These are phyloP conservation scores for Eptatretus atami DNA, from an alignment of 2,797 vertebrate species.

Conservation along the genomic window DNA sequence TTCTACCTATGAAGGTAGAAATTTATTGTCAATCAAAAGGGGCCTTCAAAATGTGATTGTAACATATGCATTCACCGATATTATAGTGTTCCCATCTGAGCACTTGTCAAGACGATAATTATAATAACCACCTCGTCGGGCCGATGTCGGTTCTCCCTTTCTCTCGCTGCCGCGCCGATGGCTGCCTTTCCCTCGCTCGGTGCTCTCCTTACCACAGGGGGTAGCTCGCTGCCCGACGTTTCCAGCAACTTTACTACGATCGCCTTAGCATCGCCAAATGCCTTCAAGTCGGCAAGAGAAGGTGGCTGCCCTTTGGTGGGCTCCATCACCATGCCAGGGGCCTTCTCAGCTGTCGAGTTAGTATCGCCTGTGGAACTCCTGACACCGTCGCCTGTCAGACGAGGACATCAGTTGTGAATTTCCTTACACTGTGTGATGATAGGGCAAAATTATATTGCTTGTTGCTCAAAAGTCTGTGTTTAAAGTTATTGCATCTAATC, in stretches of 20 bases:
- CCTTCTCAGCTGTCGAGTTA: not conserved
- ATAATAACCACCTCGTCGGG: no score
- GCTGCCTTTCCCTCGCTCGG: conserved; percentile 50
- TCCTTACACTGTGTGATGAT: no score
- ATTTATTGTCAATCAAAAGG: no score
- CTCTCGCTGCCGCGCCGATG: conserved; percentile 51
- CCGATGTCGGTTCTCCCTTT: conserved; percentile 29
- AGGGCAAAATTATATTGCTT: no score
- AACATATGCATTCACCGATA: no score
- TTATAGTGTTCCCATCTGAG: no score
- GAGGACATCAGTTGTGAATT: not conserved
- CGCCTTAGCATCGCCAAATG: conserved; percentile 63
- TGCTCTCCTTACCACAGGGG: conserved; percentile 53
- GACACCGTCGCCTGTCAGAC: not conserved
- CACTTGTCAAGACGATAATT: no score
- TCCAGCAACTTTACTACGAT: conserved; percentile 81
- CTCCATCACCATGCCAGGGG: conserved; percentile 18
- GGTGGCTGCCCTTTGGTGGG: conserved; percentile 27
- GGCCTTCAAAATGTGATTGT: no score
- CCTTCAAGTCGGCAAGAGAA: conserved; percentile 52
- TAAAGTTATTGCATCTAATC: no score
- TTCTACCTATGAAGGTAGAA: no score
- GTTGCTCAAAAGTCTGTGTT: no score
- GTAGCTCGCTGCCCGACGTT: conserved; percentile 47
- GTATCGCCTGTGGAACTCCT: not conserved